phyloP scores from a whole-genome alignment of 2,113 vertebrate genomes.

The Pelobates fuscus region DNA sequence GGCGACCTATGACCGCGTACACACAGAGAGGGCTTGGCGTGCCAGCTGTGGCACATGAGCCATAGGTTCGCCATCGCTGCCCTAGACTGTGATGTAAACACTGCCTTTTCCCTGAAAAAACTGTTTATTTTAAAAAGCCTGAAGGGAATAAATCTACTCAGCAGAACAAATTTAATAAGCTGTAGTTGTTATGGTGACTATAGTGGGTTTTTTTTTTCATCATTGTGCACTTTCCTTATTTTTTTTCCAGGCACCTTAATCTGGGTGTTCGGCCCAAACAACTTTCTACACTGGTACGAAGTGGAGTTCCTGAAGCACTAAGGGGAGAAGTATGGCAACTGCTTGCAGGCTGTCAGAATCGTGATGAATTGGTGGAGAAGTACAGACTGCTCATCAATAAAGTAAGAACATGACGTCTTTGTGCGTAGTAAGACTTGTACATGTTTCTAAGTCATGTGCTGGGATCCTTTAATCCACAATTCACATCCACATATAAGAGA shows the following conservation, averaged over 20 bases:
- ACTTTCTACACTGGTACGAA: slow-evolving; percentile 86
- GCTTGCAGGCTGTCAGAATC: slow-evolving; percentile 96
- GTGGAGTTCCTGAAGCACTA: slow-evolving; percentile 92
- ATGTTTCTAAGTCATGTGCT: neutral
- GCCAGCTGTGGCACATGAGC: no score
- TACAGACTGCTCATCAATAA: slow-evolving; percentile 98
- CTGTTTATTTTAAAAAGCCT: no score
- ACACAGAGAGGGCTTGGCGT: no score
- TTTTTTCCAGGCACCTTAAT: slow-evolving; percentile 86
- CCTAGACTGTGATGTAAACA: no score
- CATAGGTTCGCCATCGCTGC: no score
- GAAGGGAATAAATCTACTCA: no score
- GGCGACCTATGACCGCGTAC: no score
- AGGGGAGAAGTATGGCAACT: slow-evolving; percentile 97
- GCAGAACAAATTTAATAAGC: no score
- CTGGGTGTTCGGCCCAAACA: slow-evolving; percentile 88
- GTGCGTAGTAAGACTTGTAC: neutral
- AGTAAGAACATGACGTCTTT: slow-evolving; percentile 66
- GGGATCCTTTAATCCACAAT: no score
- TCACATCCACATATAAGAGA: no score
- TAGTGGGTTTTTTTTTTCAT: neutral
- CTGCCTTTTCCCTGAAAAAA: no score
- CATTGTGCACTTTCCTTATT: neutral
- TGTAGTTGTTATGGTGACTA: no score
- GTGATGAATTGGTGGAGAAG: slow-evolving; percentile 94